A percentile compares a stretch with the other conserved stretches of the same genome.
phyloP scores from a whole-genome alignment of 64 coral and sea anemone genomes.

The Acropora tenuis region DNA sequence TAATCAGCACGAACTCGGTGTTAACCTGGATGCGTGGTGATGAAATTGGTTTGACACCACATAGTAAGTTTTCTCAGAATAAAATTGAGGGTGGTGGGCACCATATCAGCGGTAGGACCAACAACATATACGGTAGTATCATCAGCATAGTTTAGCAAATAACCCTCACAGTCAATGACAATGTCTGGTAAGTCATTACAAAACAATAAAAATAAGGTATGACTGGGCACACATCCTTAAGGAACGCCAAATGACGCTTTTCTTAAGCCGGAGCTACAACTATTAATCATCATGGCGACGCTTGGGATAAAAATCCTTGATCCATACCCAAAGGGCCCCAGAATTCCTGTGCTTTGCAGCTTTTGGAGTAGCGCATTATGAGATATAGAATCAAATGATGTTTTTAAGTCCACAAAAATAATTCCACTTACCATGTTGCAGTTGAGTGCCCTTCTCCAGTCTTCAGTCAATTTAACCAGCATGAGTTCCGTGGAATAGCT shows the following conservation, averaged over 20 bases:
- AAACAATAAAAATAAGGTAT: conserved; percentile 20
- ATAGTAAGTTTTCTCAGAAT: background rate
- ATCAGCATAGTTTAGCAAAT: conserved; percentile 53
- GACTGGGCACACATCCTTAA: background rate
- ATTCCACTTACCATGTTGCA: background rate
- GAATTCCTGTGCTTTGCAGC: background rate
- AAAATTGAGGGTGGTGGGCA: background rate
- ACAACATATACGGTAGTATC: conserved; percentile 5
- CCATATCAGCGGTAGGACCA: background rate
- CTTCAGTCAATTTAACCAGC: conserved; percentile 1
- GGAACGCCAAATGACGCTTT: background rate
- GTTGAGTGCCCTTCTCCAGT: background rate
- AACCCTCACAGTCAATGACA: conserved; percentile 11
- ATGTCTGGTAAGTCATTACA: conserved; percentile 39
- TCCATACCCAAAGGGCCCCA: conserved; percentile 1
- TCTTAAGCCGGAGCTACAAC: background rate
- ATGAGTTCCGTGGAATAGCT: background rate
- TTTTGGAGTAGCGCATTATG: conserved; percentile 11
- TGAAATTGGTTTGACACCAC: background rate
- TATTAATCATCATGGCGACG: background rate
- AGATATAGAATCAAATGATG: conserved; percentile 2
- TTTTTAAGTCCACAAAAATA: conserved; percentile 8
- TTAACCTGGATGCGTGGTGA: background rate
- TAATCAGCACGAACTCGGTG: background rate
- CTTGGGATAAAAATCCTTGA: conserved; percentile 11